These are phyloP conservation scores for Pipistrellus nathusii DNA, from an alignment of 2,797 vertebrate species.

Conservation along the genomic window DNA sequence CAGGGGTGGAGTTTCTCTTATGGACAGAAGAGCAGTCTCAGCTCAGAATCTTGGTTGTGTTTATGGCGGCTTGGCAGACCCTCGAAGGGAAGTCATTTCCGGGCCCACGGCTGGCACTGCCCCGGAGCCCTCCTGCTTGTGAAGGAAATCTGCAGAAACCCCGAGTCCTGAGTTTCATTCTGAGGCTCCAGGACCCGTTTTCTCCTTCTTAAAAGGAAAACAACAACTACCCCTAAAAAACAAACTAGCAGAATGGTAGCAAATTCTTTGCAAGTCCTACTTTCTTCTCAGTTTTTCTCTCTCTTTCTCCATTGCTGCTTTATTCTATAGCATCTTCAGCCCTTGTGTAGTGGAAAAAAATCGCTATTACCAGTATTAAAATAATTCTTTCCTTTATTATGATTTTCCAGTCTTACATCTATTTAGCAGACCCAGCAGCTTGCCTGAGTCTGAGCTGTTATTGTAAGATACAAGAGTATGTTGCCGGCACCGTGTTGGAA, in stretches of 20 bases:
- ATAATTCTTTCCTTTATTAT: neutral
- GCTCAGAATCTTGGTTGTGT: neutral
- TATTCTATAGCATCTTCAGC: constrained; percentile 35
- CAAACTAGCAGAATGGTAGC: neutral
- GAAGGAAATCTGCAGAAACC: neutral
- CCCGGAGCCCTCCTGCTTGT: neutral
- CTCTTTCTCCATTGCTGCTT: neutral
- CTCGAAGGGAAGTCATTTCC: neutral
- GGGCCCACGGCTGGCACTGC: neutral
- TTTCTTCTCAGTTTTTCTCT: rapidly evolving
- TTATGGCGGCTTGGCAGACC: neutral
- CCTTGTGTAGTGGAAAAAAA: neutral
- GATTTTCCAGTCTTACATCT: constrained; percentile 21
- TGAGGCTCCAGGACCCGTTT: neutral
- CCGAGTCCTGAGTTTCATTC: neutral
- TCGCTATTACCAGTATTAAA: constrained; percentile 3
- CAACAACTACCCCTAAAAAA: rapidly evolving
- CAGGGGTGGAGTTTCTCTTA: neutral
- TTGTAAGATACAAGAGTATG: constrained; percentile 61
- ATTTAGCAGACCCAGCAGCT: constrained; percentile 61
- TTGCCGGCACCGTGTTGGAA: constrained; percentile 78
- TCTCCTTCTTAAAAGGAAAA: constrained; percentile 47
- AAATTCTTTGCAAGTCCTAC: neutral
- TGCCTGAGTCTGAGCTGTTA: constrained; percentile 16
- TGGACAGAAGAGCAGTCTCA: neutral